Percentiles rank a stretch among this genome's conserved stretches.
These are phyloP conservation scores for Eulemur rufifrons DNA, from an alignment of 2,113 vertebrate genomes.

Conservation along the genomic window DNA sequence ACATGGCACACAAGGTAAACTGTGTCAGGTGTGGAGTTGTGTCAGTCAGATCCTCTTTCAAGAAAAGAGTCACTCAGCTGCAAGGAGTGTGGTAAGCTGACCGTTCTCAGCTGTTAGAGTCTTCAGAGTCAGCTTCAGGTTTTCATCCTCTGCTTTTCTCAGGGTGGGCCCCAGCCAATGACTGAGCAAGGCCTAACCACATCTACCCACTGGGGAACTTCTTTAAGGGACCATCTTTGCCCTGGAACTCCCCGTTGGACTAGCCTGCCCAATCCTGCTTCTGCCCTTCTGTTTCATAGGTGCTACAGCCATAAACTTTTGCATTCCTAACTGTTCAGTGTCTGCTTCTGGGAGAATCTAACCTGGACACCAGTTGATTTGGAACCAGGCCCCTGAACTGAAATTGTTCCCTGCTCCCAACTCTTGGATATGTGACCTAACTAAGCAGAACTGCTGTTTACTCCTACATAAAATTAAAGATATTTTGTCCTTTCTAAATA, in stretches of 20 bases:
- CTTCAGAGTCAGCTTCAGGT: background rate
- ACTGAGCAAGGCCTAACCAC: background rate
- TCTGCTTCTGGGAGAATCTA: constrained; percentile 14
- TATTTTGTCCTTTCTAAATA: no score
- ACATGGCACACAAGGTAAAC: background rate
- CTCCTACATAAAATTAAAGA: constrained; percentile 13
- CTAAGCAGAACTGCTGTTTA: background rate
- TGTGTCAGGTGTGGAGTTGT: background rate
- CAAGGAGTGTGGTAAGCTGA: background rate
- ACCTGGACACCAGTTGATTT: background rate
- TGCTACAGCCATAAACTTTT: background rate
- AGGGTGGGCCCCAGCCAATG: background rate
- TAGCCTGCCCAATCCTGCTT: background rate
- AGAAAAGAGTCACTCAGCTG: background rate
- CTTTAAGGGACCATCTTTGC: background rate
- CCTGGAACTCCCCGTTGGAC: background rate
- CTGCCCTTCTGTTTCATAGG: background rate
- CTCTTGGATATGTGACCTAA: background rate
- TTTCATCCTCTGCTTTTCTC: background rate
- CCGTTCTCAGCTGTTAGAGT: background rate
- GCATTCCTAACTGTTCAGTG: background rate
- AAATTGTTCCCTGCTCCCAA: background rate
- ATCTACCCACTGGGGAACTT: background rate
- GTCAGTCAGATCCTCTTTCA: background rate
- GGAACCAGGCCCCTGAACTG: background rate